Conservation (phyloP, 2,888 invertebrate species). For the Leptopterna dolabrata region DNA sequence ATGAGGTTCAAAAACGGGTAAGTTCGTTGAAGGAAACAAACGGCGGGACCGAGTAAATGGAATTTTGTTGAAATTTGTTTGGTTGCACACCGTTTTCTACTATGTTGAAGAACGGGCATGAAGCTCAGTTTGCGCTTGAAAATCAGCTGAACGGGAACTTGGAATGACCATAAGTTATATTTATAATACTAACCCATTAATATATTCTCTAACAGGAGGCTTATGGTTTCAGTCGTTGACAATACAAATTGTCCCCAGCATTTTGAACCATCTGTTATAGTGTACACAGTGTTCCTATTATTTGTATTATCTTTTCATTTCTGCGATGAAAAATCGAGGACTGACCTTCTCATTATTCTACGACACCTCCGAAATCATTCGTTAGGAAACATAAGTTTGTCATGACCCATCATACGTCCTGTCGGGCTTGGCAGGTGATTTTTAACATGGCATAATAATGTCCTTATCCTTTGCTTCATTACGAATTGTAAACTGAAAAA, state of each 20-base stretch:
- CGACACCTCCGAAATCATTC: not conserved
- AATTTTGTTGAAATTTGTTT: not conserved
- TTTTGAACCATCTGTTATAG: not conserved
- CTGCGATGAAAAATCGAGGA: not conserved
- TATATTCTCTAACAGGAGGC: conserved; percentile 1
- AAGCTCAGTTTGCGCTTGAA: not conserved
- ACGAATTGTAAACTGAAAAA: not conserved
- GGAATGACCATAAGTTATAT: not conserved
- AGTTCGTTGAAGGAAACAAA: not conserved
- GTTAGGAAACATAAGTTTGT: not conserved
- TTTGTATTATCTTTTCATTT: not conserved
- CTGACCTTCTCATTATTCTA: not conserved
- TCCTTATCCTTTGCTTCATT: not conserved
- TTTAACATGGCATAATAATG: conserved; percentile 16
- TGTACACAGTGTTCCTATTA: not conserved
- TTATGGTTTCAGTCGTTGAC: not conserved
- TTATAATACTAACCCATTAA: not conserved
- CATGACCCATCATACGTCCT: not conserved
- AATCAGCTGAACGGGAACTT: not conserved
- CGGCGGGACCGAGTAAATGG: not conserved
- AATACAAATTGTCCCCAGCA: not conserved
- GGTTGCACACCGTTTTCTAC: not conserved
- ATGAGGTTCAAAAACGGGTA: not conserved
- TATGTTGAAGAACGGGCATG: not conserved
- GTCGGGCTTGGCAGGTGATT: conserved; percentile 50